Percentiles rank a stretch among this genome's conserved stretches.
phyloP scores from a whole-genome alignment of 2,888 invertebrate species.

The Patella caerulea region DNA sequence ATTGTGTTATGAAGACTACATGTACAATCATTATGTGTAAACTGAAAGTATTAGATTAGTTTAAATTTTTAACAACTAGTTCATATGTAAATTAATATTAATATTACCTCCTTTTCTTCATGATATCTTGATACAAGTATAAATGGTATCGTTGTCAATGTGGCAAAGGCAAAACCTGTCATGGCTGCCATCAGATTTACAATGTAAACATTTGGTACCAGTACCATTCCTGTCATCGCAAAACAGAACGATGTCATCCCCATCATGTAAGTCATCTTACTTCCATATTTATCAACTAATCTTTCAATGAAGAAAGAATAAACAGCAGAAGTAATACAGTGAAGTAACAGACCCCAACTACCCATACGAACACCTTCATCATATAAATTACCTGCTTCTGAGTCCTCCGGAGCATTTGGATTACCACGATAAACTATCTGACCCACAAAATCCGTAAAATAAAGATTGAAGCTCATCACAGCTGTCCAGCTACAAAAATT shows the following conservation, averaged over 20 bases:
- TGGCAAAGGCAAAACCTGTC: slow-evolving; percentile 96
- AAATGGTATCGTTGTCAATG: slow-evolving; percentile 96
- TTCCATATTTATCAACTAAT: slow-evolving; percentile 80
- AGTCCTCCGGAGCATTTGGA: slow-evolving; percentile 74
- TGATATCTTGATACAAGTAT: slow-evolving; percentile 95
- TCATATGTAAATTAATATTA: slow-evolving; percentile 72
- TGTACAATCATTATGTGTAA: too few species aligned
- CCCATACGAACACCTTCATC: slow-evolving; percentile 95
- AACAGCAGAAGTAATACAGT: slow-evolving; percentile 78
- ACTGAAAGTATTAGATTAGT: too few species aligned
- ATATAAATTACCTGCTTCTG: slow-evolving; percentile 74
- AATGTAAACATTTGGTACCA: slow-evolving; percentile 84
- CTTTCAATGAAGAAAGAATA: slow-evolving; percentile 91
- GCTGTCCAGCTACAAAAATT: slow-evolving; percentile 99
- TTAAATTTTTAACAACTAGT: too few species aligned
- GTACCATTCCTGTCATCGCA: slow-evolving; percentile 88
- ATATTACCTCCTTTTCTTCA: slow-evolving; percentile 85
- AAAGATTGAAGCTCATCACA: slow-evolving; percentile 94
- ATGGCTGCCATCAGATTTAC: slow-evolving; percentile 86
- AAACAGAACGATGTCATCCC: slow-evolving; percentile 77
- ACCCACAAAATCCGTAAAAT: slow-evolving; percentile 96
- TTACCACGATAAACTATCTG: slow-evolving; percentile 90
- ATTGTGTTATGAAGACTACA: too few species aligned
- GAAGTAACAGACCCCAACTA: slow-evolving; percentile 96
- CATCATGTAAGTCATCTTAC: slow-evolving; percentile 60